Evolutionary conservation across 2,113 vertebrate genomes (phyloP).

Genomic region (Nothocercus nigrocapillus): DNA sequence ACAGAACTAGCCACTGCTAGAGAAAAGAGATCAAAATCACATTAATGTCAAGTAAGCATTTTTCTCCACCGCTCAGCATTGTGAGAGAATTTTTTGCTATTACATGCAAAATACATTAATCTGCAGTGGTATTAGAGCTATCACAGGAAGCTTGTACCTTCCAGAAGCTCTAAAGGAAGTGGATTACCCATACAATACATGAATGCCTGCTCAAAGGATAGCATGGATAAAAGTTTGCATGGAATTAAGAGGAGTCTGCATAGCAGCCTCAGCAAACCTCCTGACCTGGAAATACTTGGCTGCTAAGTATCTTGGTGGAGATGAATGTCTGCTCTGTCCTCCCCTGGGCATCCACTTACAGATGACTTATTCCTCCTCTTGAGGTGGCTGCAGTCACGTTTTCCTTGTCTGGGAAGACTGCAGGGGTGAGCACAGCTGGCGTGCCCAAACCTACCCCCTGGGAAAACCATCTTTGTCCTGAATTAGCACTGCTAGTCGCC

Average conservation of each 20-base stretch:
- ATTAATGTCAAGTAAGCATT: neutral
- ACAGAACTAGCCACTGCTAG: neutral
- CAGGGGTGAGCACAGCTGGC: no score
- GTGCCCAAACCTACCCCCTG: neutral
- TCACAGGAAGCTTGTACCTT: neutral
- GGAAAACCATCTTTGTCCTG: neutral
- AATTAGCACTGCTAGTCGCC: no score
- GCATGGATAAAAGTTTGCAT: neutral
- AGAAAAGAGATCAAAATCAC: neutral
- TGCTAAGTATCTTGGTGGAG: neutral
- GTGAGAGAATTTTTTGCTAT: neutral
- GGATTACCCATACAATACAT: neutral
- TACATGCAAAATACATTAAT: neutral
- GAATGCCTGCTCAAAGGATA: neutral
- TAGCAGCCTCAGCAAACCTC: neutral
- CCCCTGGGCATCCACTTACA: neutral
- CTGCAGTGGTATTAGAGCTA: neutral
- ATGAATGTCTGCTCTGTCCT: neutral
- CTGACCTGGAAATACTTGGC: neutral
- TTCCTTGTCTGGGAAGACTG: neutral
- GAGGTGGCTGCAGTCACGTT: neutral
- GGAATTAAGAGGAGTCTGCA: neutral
- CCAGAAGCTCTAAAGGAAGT: neutral
- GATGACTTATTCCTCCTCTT: neutral
- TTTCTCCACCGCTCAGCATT: neutral